Evolutionary conservation across 2,113 vertebrate genomes (phyloP), one percentile per base, ranked within the genome.

Genomic region (Oostethus manadensis): DNA sequence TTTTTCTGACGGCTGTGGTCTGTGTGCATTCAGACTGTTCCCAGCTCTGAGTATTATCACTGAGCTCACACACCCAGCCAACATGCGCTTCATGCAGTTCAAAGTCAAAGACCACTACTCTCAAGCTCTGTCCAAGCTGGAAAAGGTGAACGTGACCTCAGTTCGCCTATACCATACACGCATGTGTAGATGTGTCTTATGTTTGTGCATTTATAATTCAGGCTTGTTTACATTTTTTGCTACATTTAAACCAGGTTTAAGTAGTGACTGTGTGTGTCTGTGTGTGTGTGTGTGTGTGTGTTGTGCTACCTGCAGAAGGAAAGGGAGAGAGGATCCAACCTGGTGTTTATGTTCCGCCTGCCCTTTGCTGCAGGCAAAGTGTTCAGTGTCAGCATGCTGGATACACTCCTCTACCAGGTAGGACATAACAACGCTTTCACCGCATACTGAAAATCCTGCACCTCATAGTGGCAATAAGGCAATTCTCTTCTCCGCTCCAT

Each of bases 71-170:
- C 92, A 93, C 63, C 92, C 91, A 0, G 91, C 92, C 73, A 93
- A 93, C 84, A 93, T 93, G 92, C 88, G 91, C 55, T 93, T 93
- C 73, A 93, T 92, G 92, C 92, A 92, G 82, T 93, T 93, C 74
- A 88, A 89, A 82, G 91, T 92, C 50, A 93, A 93, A 81, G 91
- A 93, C 69, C 89, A 90, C 72, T 91, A 91, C 71, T 92, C 91
- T 3, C 85, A 90, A 53, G 90, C 89, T 29, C 87, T 93, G 58
- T 92, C 92, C 73, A 92, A 91, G 62, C 87, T 92, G 60, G 92
- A 93, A 74, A 93, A 93, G 90, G 92, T 92, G 74, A 77, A 84
- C 51, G 26, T 50, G 50, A 51, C 50, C 23, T 23, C 14, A 23
- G 23, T 15, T 26, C 38, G 14, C 38, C 38, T 14, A 14, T 33